Evolutionary conservation across 37 sponge, comb jelly and placozoan genomes (phyloP).

Genomic region (Halisarca cf. caerulea): DNA sequence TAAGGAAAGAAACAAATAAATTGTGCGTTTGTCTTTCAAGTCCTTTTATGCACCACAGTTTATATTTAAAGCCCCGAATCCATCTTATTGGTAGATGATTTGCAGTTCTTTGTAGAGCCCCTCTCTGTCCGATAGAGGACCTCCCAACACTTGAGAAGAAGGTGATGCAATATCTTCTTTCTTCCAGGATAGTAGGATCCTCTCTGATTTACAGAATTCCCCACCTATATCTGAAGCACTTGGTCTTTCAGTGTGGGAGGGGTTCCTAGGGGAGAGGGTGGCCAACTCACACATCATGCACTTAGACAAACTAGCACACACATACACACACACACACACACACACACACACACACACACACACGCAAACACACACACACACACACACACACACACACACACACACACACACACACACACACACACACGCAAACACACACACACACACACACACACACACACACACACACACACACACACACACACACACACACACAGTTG

Average conservation of each 20-base stretch:
- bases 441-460: no score
- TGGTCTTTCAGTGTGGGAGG: neutral
- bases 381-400: neutral
- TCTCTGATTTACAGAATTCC: constrained; percentile 11
- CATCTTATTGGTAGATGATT: neutral
- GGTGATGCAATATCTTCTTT: neutral
- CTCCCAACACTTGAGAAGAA: neutral
- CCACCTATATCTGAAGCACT: constrained; percentile 22
- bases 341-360: neutral
- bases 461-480: no score
- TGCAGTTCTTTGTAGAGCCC: constrained; percentile 1
- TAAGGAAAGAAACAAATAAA: no score
- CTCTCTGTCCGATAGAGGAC: neutral
- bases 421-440: no score
- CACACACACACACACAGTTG: no score
- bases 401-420: neutral
- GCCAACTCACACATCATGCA: no score
- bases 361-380: neutral
- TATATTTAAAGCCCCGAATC: no score
- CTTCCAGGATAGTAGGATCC: constrained; percentile 3
- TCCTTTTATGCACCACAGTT: no score
- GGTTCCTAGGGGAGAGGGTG: neutral
- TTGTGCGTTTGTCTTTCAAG: no score
- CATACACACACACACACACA: neutral
- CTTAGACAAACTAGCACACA: neutral